These are phyloP conservation scores for Brachyhypopomus gauderio DNA, from an alignment of 2,113 vertebrate species.

Conservation along the genomic window DNA sequence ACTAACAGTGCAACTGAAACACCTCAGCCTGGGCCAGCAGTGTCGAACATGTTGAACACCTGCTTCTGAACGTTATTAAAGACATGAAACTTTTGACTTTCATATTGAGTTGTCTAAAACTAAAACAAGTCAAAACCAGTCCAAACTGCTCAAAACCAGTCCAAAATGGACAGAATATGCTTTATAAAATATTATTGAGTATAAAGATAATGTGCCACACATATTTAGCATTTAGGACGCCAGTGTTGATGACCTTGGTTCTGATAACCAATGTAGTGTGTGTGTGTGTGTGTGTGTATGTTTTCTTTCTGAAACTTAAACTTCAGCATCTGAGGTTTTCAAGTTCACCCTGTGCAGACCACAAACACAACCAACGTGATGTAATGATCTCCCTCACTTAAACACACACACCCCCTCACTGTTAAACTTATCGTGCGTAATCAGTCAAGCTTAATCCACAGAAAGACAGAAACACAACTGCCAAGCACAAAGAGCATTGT, in stretches of 20 bases:
- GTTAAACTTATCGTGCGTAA: no score
- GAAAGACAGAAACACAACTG: background rate
- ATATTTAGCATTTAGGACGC: background rate
- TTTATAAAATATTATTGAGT: no score
- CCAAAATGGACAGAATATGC: background rate
- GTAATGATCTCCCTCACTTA: background rate
- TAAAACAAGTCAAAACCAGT: background rate
- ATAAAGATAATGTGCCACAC: background rate
- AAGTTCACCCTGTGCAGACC: background rate
- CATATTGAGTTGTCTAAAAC: background rate
- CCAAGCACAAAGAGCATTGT: background rate
- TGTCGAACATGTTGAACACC: background rate
- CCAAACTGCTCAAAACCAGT: background rate
- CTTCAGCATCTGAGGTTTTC: background rate
- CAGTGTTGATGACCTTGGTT: background rate
- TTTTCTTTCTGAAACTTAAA: background rate
- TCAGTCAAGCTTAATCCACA: no score
- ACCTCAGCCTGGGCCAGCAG: constrained; percentile 13
- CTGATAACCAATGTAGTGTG: background rate
- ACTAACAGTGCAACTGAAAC: constrained; percentile 43
- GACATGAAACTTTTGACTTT: background rate
- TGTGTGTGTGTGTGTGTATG: background rate
- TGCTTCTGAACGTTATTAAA: background rate
- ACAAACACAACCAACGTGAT: background rate
- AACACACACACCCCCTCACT: background rate